Percentiles rank a stretch among this genome's conserved stretches.
Evolutionary conservation across 2,113 vertebrate species (phyloP).

Genomic region (Cyprinodon tularosa): DNA sequence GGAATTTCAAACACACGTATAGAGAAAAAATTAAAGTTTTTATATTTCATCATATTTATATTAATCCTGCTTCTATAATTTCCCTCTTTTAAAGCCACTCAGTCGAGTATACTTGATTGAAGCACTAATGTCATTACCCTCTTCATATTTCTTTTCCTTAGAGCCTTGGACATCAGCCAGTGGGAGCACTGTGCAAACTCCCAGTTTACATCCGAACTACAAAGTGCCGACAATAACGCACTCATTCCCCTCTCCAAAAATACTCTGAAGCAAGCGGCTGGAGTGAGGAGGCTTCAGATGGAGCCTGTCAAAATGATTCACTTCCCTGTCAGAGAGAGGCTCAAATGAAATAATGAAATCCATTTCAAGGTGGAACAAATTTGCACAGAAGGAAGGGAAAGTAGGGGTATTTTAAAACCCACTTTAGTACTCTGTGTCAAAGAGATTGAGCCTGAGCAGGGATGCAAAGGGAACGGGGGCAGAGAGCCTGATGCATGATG

Average conservation of each 20-base stretch:
- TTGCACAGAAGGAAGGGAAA: constrained; percentile 69
- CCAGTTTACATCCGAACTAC: constrained; percentile 69
- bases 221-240: constrained; percentile 71
- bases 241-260: constrained; percentile 76
- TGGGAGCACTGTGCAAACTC: constrained; percentile 63
- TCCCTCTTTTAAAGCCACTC: background rate
- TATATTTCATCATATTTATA: constrained; percentile 28
- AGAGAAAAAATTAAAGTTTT: background rate
- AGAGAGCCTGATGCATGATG: constrained; percentile 56
- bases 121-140: constrained; percentile 38
- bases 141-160: constrained; percentile 63
- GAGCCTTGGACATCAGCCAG: constrained; percentile 74
- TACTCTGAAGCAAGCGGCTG: constrained; percentile 79
- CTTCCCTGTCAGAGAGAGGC: constrained; percentile 78
- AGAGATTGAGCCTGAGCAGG: constrained; percentile 66
- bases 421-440: constrained; percentile 70
- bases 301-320: constrained; percentile 84
- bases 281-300: constrained; percentile 78
- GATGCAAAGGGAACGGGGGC: constrained; percentile 50
- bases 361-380: constrained; percentile 83
- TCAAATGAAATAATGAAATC: constrained; percentile 85
- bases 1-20: background rate
- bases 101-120: background rate
- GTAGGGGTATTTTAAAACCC: constrained; percentile 77
- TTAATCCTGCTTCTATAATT: constrained; percentile 8